Percentiles rank a stretch among this genome's conserved stretches.
phyloP scores from a whole-genome alignment of 2,797 vertebrate species.

The Pangasius larnaudii region DNA sequence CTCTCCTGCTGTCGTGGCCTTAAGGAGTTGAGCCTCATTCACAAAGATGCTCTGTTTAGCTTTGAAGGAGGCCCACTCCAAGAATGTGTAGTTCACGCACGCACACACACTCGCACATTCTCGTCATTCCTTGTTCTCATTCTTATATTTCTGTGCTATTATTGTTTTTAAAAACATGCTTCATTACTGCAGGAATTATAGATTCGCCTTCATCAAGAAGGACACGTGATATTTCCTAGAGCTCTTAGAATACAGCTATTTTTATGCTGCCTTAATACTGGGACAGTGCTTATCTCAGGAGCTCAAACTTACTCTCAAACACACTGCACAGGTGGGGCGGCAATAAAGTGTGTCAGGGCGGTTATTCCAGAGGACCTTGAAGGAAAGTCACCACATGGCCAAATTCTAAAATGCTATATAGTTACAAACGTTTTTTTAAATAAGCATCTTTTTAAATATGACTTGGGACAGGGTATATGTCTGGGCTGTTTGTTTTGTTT shows the following conservation, averaged over 20 bases:
- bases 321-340: background rate
- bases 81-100: constrained; percentile 31
- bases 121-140: background rate
- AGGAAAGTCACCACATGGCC: background rate
- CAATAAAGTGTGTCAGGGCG: no score
- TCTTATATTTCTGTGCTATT: background rate
- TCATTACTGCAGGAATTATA: background rate
- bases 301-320: background rate
- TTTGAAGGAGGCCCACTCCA: constrained; percentile 63
- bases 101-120: background rate
- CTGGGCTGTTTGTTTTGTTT: no score
- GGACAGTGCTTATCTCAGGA: background rate
- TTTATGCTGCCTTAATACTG: background rate
- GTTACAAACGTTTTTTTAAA: background rate
- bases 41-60: constrained; percentile 77
- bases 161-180: background rate
- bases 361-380: background rate
- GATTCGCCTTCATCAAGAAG: no score
- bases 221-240: background rate
- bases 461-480: background rate
- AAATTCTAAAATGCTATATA: background rate
- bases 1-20: constrained; percentile 57
- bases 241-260: background rate
- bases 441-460: background rate
- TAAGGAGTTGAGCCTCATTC: constrained; percentile 46